Evolutionary conservation across 2,797 vertebrate genomes (phyloP).

Genomic region (Scleropages formosus): DNA sequence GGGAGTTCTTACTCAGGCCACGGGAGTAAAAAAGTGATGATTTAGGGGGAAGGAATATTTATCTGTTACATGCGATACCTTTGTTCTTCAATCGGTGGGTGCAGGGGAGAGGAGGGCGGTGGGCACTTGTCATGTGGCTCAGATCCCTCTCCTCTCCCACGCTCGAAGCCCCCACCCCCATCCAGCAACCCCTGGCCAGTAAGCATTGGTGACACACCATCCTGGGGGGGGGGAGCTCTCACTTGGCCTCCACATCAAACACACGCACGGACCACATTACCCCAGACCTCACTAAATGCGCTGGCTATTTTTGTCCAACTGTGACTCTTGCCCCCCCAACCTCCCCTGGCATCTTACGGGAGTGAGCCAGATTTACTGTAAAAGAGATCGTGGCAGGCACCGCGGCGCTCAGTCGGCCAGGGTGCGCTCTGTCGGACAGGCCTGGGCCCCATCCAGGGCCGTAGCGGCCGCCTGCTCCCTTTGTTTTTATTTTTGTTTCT

Average conservation of each 20-base stretch:
- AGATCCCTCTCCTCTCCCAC: background rate
- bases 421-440: conserved; percentile 15
- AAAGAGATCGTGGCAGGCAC: conserved; percentile 32
- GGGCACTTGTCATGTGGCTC: conserved; percentile 43
- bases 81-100: conserved; percentile 13
- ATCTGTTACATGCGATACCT: background rate
- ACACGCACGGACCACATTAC: conserved; percentile 63
- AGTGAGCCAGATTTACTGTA: conserved; percentile 53
- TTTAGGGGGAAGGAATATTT: conserved; percentile 27
- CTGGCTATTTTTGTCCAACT: conserved; percentile 58
- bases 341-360: conserved; percentile 44
- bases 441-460: background rate
- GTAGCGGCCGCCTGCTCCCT: background rate
- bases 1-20: conserved; percentile 20
- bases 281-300: conserved; percentile 47
- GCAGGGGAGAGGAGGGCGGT: conserved; percentile 33
- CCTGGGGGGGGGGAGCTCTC: conserved; percentile 16
- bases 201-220: conserved; percentile 45
- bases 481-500: conserved; percentile 21
- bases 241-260: conserved; percentile 46
- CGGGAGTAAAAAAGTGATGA: conserved; percentile 28
- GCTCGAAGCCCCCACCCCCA: conserved; percentile 7
- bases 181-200: conserved; percentile 11
- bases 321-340: conserved; percentile 39
- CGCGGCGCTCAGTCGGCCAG: background rate